Evolutionary conservation across 2,113 vertebrate genomes (phyloP).

Genomic region (Toxotes jaculatrix): DNA sequence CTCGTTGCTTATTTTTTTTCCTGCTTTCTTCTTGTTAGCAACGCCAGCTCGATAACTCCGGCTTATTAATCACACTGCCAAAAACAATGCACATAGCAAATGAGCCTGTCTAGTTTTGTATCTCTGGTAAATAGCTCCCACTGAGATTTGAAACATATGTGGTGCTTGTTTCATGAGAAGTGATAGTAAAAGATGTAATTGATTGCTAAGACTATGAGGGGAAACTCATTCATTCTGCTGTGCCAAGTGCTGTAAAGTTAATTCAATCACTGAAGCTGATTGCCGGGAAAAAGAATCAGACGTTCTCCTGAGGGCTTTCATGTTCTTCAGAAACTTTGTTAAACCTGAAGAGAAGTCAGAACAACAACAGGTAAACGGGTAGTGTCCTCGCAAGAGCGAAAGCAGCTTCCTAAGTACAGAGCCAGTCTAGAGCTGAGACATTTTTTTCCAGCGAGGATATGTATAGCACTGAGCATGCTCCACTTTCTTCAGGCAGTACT

Average conservation of each 20-base stretch:
- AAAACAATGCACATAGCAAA: conserved; percentile 47
- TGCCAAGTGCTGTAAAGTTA: conserved; percentile 24
- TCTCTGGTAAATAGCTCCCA: conserved; percentile 40
- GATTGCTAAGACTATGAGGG: conserved; percentile 19
- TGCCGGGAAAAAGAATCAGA: conserved; percentile 9
- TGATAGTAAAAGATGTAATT: conserved; percentile 34
- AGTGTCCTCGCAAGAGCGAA: background rate
- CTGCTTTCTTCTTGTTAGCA: conserved; percentile 21
- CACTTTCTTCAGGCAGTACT: background rate
- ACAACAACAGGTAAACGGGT: background rate
- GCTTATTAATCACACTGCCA: conserved; percentile 49
- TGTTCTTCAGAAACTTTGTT: conserved; percentile 8
- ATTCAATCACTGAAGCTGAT: conserved; percentile 12
- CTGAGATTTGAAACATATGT: conserved; percentile 57
- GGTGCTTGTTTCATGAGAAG: conserved; percentile 12
- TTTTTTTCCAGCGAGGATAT: background rate
- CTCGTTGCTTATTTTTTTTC: background rate
- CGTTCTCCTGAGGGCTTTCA: background rate
- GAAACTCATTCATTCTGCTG: background rate
- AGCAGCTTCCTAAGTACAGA: background rate
- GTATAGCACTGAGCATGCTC: background rate
- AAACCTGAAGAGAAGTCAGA: conserved; percentile 7
- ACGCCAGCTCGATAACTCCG: conserved; percentile 37
- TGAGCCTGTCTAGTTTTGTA: conserved; percentile 42
- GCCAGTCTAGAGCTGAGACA: background rate